phyloP scores from a whole-genome alignment of 2,113 vertebrate species.

The Okapia johnstoni region DNA sequence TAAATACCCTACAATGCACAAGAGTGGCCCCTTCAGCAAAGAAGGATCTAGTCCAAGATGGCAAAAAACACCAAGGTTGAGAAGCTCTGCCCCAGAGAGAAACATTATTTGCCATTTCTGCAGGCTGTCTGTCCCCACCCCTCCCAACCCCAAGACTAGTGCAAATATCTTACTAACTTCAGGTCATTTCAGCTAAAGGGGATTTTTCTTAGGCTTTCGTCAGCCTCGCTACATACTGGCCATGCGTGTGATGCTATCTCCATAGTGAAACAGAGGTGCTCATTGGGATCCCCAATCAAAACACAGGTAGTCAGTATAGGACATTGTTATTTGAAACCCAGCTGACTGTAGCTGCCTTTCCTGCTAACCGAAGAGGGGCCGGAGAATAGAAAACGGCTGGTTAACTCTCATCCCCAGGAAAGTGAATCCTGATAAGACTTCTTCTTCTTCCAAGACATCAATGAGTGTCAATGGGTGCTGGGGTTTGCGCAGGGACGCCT shows the following conservation, averaged over 20 bases:
- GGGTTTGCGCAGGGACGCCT: not conserved
- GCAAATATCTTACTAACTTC: not conserved
- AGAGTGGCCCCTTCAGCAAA: not conserved
- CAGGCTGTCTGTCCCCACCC: not conserved
- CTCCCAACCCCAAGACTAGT: not conserved
- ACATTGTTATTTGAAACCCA: not conserved
- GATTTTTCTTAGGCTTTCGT: not conserved
- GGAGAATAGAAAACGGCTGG: not conserved
- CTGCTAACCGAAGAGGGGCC: not conserved
- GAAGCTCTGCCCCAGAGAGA: not conserved
- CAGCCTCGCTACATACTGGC: not conserved
- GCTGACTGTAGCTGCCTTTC: not conserved
- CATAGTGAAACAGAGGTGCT: not conserved
- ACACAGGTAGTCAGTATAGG: not conserved
- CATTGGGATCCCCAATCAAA: not conserved
- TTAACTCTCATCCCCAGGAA: not conserved
- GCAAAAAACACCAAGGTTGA: not conserved
- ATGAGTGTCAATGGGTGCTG: accelerated
- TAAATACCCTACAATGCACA: not conserved
- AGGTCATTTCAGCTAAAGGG: not conserved
- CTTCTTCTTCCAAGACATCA: not conserved
- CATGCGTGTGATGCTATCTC: accelerated
- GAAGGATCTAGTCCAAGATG: not conserved
- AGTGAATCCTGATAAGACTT: not conserved
- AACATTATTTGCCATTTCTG: not conserved